Evolutionary conservation across 2,888 invertebrate species (phyloP).

Genomic region (Bombylius discolor): DNA sequence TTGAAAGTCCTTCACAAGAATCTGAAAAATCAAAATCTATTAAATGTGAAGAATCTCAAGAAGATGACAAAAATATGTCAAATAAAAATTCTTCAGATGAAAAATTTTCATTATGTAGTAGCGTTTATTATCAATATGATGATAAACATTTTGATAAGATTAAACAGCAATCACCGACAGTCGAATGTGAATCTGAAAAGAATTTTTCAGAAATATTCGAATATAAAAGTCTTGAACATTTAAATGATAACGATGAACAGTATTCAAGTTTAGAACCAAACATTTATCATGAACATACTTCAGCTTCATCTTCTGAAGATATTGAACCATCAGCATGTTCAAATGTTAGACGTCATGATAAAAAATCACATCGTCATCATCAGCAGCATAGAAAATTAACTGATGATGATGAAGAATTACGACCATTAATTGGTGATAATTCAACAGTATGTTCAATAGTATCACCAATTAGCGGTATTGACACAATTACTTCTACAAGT

Average conservation of each 20-base stretch:
- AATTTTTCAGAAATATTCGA: neutral
- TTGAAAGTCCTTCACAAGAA: slow-evolving; percentile 32
- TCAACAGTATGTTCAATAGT: slow-evolving; percentile 14
- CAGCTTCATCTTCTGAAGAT: slow-evolving; percentile 19
- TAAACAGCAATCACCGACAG: too few relatives aligned
- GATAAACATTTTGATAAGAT: too few relatives aligned
- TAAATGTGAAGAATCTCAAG: too few relatives aligned
- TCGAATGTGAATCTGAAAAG: neutral
- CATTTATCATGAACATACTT: slow-evolving; percentile 9
- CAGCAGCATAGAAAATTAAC: slow-evolving; percentile 6
- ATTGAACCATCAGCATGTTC: slow-evolving; percentile 7
- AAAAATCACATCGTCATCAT: slow-evolving; percentile 19
- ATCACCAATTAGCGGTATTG: neutral
- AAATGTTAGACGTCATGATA: neutral
- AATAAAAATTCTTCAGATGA: slow-evolving; percentile 8
- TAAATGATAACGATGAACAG: slow-evolving; percentile 21
- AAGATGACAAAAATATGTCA: too few relatives aligned
- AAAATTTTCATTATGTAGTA: slow-evolving; percentile 33
- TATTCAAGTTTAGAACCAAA: slow-evolving; percentile 21
- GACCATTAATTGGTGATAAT: slow-evolving; percentile 26
- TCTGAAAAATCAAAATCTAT: slow-evolving; percentile 4
- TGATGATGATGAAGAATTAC: slow-evolving; percentile 31
- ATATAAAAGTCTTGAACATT: neutral
- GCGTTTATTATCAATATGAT: slow-evolving; percentile 20
- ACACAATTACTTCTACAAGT: neutral